Conservation (phyloP, 2,113 vertebrate genomes). For the cat (Felis catus) region F.catus_Fca126_mat1.0 CM031423.1:16110001-16110500, state of each 20-base stretch:
- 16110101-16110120: constrained; percentile 41
- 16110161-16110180: neutral
- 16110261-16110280: neutral
- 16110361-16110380: neutral
- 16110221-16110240: neutral
- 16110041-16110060: constrained; percentile 12
- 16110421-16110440: neutral
- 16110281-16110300: neutral
- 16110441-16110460: neutral
- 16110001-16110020: neutral
- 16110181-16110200: neutral
- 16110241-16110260: neutral
- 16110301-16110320: neutral
- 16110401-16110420: neutral
- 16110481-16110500: neutral
- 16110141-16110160: neutral
- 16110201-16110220: neutral
- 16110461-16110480: neutral
- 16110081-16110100: neutral
- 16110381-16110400: neutral
- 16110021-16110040: neutral
- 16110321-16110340: neutral
- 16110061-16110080: neutral
- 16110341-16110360: neutral
- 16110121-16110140: neutral